A percentile compares a stretch with the other conserved stretches of the same genome.
Conservation (phyloP, 1,140 invertebrate genomes). For the Drosophila parvula region DNA sequence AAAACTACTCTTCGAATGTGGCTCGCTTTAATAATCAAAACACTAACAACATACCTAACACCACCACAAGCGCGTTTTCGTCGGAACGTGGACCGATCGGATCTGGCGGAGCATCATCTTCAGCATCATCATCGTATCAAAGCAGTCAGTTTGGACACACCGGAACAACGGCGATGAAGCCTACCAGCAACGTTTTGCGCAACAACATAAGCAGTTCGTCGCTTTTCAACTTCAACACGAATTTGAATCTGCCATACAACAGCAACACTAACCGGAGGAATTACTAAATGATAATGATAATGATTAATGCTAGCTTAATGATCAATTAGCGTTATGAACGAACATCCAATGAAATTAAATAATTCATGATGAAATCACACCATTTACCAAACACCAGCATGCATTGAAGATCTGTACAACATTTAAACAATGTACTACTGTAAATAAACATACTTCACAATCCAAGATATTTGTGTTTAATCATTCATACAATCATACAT, state of each 20-base stretch:
- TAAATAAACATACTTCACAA: conserved; percentile 29
- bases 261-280: conserved; percentile 30
- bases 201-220: conserved; percentile 7
- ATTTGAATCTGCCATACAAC: conserved; percentile 25
- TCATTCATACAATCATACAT: not conserved
- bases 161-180: conserved; percentile 6
- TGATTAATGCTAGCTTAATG: not conserved
- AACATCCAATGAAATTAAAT: not conserved
- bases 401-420: conserved; percentile 35
- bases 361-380: conserved; percentile 15
- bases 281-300: conserved; percentile 4
- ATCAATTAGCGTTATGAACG: conserved; percentile 7
- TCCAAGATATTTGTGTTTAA: not conserved
- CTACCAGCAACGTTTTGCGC: conserved; percentile 14
- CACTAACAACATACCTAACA: conserved; percentile 33
- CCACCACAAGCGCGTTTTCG: conserved; percentile 18
- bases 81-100: conserved; percentile 20
- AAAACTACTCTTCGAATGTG: conserved; percentile 52
- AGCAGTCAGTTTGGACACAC: conserved; percentile 1
- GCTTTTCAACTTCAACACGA: conserved; percentile 38
- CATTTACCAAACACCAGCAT: not conserved
- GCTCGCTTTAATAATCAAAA: conserved; percentile 54
- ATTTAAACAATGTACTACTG: conserved; percentile 34
- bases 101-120: conserved; percentile 11
- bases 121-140: conserved; percentile 18